A percentile compares a stretch with the other conserved stretches of the same genome.
Conservation (phyloP, 1,140 invertebrate species). For the Homarus americanus region DNA sequence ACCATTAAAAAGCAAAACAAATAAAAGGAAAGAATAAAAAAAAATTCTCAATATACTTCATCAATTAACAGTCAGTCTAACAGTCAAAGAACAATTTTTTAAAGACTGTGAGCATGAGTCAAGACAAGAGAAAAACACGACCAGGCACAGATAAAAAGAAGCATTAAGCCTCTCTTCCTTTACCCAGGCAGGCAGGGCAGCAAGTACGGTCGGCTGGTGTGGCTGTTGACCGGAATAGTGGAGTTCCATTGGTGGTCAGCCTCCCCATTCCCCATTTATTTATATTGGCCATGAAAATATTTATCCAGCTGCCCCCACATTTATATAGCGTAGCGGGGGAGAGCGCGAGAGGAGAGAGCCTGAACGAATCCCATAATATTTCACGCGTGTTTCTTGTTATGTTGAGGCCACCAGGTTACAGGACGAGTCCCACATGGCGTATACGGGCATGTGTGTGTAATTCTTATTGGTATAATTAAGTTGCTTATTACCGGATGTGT, state of each 20-base stretch:
- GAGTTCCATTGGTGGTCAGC: constrained; percentile 49
- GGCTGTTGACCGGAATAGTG: constrained; percentile 49
- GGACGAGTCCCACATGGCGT: constrained; percentile 11
- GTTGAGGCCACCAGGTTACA: background rate
- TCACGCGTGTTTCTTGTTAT: background rate
- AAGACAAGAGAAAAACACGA: too few relatives aligned
- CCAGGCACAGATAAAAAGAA: background rate
- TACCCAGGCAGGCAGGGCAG: background rate
- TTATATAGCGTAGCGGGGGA: constrained; percentile 62
- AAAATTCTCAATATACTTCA: too few relatives aligned
- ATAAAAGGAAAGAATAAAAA: too few relatives aligned
- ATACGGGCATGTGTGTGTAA: constrained; percentile 13
- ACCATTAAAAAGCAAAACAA: too few relatives aligned
- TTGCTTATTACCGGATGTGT: constrained; percentile 19
- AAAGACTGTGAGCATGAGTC: background rate
- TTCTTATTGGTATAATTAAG: constrained; percentile 32
- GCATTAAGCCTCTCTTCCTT: background rate
- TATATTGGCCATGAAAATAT: constrained; percentile 72
- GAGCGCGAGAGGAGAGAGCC: constrained; percentile 12
- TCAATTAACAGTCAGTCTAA: background rate
- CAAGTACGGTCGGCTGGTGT: constrained; percentile 5
- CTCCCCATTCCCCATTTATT: constrained; percentile 69
- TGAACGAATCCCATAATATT: constrained; percentile 33
- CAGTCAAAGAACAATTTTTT: background rate
- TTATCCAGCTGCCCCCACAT: constrained; percentile 68